These are phyloP conservation scores for Drosophila nebulosa DNA, from an alignment of 1,140 invertebrate species.

Conservation along the genomic window DNA sequence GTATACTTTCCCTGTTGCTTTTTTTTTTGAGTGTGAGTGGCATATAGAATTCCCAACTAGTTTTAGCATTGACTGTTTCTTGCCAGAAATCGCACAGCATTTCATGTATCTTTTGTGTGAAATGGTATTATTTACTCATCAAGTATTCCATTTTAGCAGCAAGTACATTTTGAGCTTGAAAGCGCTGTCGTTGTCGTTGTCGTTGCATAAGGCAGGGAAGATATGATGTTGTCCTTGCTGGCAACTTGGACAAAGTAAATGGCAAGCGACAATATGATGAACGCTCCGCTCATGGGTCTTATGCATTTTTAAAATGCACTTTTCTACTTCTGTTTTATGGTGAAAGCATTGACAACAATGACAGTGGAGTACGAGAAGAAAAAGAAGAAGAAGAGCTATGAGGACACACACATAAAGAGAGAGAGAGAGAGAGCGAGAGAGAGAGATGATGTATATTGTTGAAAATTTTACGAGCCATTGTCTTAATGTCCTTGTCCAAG, in stretches of 20 bases:
- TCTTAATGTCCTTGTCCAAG: constrained; percentile 60
- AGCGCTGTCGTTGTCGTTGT: background rate
- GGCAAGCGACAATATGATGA: constrained; percentile 51
- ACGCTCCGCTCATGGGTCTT: constrained; percentile 59
- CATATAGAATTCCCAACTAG: too few relatives aligned
- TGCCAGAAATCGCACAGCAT: background rate
- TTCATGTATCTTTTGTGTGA: background rate
- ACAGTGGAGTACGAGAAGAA: background rate
- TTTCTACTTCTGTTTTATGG: constrained; percentile 58
- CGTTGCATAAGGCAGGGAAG: background rate
- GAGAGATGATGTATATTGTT: constrained; percentile 42
- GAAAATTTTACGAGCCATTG: constrained; percentile 69
- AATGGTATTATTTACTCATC: constrained; percentile 34
- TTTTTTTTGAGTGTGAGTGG: too few relatives aligned
- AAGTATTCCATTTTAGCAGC: constrained; percentile 60
- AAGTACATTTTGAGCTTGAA: constrained; percentile 39
- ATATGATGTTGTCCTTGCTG: background rate
- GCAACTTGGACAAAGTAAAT: constrained; percentile 39
- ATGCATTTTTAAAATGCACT: constrained; percentile 78
- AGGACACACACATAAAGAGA: constrained; percentile 6
- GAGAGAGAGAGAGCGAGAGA: constrained; percentile 27
- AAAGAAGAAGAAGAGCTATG: background rate
- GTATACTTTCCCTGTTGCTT: background rate
- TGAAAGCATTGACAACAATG: constrained; percentile 64
- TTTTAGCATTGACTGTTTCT: too few relatives aligned